These are phyloP conservation scores for Hystrix brachyura DNA, from an alignment of 2,113 vertebrate species.

Conservation along the genomic window DNA sequence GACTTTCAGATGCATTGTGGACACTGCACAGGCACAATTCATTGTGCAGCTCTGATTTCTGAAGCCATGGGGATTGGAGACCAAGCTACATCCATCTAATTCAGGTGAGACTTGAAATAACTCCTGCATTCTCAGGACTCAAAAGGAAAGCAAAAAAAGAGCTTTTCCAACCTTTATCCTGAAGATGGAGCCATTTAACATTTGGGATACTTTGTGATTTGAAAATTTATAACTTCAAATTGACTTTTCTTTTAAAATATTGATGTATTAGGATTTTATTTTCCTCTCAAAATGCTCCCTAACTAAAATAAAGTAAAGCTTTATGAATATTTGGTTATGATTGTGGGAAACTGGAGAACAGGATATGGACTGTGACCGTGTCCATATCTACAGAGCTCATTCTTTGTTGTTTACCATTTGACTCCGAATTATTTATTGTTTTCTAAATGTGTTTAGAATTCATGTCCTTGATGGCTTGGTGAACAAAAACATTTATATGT, in stretches of 20 bases:
- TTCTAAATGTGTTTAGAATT: not conserved
- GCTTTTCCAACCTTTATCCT: conserved; percentile 72
- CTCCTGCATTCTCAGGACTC: not conserved
- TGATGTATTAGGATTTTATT: not conserved
- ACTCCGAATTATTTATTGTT: conserved; percentile 38
- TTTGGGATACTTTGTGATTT: conserved; percentile 52
- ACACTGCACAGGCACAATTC: not conserved
- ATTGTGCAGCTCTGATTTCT: not conserved
- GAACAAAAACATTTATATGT: not conserved
- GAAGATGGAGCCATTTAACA: conserved; percentile 83
- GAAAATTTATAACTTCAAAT: conserved; percentile 44
- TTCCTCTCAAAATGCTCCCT: not conserved
- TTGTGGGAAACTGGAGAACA: not conserved
- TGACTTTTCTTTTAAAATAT: conserved; percentile 32
- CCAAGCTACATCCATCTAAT: not conserved
- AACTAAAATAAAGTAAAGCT: not conserved
- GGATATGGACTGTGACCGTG: not conserved
- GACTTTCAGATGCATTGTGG: not conserved
- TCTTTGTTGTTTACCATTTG: conserved; percentile 17
- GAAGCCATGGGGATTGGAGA: not conserved
- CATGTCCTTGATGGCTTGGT: not conserved
- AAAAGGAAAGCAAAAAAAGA: not conserved
- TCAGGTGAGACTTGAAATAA: conserved; percentile 26
- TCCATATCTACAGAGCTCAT: not conserved
- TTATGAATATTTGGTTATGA: not conserved